A percentile compares a stretch with the other conserved stretches of the same genome.
Conservation (phyloP, 1,140 invertebrate genomes). For the Drosophila sturtevanti region DNA sequence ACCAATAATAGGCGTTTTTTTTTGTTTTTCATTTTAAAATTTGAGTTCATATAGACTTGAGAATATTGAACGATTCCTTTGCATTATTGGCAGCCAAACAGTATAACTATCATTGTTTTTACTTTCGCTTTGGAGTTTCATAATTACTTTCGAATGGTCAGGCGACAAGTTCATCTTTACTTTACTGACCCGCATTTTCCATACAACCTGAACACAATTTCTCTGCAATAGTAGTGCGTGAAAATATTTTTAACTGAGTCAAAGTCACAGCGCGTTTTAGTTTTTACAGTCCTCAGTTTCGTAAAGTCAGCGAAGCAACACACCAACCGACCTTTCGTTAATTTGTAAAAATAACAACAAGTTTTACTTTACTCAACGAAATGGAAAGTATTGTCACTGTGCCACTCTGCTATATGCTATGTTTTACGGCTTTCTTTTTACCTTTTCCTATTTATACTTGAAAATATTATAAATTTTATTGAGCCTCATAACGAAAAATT, state of each 20-base stretch:
- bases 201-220: constrained; percentile 9
- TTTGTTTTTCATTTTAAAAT: constrained; percentile 19
- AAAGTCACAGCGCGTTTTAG: constrained; percentile 9
- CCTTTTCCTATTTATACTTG: constrained; percentile 23
- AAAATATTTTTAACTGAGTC: constrained; percentile 24
- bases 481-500: constrained; percentile 21
- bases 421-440: constrained; percentile 41
- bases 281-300: not conserved
- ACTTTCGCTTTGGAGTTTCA: constrained; percentile 26
- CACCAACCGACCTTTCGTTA: constrained; percentile 31
- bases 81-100: not conserved
- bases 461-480: constrained; percentile 32
- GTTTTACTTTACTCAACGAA: constrained; percentile 37
- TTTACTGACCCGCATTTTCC: constrained; percentile 4
- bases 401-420: not conserved
- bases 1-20: constrained; percentile 26
- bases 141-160: not conserved
- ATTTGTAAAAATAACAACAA: constrained; percentile 29
- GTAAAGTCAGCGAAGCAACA: constrained; percentile 2
- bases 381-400: constrained; percentile 53
- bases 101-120: no score
- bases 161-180: not conserved
- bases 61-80: not conserved
- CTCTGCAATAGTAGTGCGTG: constrained; percentile 20
- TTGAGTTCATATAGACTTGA: not conserved